phyloP scores from a whole-genome alignment of 2,113 vertebrate genomes.

The Sphyrna mokarran region DNA sequence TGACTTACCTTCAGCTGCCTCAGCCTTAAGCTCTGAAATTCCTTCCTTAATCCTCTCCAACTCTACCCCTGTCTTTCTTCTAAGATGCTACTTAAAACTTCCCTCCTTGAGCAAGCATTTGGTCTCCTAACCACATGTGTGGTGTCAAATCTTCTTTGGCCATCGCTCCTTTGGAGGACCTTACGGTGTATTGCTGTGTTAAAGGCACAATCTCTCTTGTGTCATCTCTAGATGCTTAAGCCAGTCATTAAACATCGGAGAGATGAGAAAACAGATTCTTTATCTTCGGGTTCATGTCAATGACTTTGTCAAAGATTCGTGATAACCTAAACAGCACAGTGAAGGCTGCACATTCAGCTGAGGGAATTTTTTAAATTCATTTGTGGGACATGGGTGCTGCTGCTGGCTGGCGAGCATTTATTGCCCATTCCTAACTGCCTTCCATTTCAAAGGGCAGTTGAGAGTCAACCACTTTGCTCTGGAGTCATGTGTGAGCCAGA shows the following conservation, averaged over 20 bases:
- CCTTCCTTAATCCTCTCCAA: neutral
- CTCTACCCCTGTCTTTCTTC: neutral
- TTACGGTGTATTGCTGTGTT: neutral
- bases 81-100: too few relatives aligned
- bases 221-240: neutral
- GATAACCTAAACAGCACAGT: neutral
- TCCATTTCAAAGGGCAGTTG: too few relatives aligned
- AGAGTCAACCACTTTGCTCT: too few relatives aligned
- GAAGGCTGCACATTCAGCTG: neutral
- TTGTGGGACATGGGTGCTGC: too few relatives aligned
- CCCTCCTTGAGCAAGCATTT: neutral
- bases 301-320: neutral
- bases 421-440: too few relatives aligned
- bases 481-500: too few relatives aligned
- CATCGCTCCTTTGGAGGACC: neutral
- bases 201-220: neutral
- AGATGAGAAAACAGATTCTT: neutral
- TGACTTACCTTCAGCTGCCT: neutral
- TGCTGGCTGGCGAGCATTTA: too few relatives aligned
- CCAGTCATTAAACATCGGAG: neutral
- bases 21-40: neutral
- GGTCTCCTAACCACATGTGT: neutral
- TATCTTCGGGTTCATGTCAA: neutral
- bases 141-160: neutral
- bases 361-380: too few relatives aligned